Conservation (phyloP, 2,797 vertebrate genomes). For the Gobionotothen gibberifrons region DNA sequence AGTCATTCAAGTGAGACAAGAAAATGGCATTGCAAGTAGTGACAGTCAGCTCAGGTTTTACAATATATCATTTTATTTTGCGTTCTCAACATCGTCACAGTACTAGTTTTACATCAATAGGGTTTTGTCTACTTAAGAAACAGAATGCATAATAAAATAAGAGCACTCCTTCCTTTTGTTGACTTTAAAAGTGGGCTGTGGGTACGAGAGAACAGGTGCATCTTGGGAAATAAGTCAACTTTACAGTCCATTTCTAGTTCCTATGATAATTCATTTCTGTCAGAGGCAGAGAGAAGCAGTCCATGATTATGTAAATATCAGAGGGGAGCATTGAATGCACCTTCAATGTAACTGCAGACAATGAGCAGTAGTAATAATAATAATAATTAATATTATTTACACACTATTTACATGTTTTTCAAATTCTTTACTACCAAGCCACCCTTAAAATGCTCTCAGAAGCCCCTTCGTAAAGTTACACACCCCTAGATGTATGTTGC, state of each 20-base stretch:
- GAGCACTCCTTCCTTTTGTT: conserved; percentile 84
- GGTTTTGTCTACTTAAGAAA: conserved; percentile 90
- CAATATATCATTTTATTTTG: conserved; percentile 91
- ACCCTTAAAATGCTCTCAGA: conserved; percentile 28
- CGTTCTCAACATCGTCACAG: conserved; percentile 94
- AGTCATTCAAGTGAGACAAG: background rate
- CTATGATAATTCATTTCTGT: conserved; percentile 81
- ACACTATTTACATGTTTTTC: conserved; percentile 85
- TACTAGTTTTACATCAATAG: conserved; percentile 92
- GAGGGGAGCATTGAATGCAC: conserved; percentile 79
- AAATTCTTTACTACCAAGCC: conserved; percentile 65
- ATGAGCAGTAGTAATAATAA: conserved; percentile 59
- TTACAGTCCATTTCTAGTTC: conserved; percentile 83
- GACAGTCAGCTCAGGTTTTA: conserved; percentile 45
- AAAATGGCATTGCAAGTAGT: background rate
- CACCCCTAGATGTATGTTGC: conserved; percentile 48
- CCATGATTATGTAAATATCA: conserved; percentile 76
- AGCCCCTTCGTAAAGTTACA: conserved; percentile 16
- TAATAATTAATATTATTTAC: conserved; percentile 80
- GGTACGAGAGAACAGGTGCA: conserved; percentile 82
- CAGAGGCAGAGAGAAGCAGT: conserved; percentile 77
- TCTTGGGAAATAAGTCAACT: conserved; percentile 75
- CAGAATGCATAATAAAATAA: conserved; percentile 92
- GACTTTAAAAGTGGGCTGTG: conserved; percentile 84
- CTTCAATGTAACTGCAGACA: conserved; percentile 83